Conservation (phyloP, 2,797 vertebrate species). For the Myotis pilosus region DNA sequence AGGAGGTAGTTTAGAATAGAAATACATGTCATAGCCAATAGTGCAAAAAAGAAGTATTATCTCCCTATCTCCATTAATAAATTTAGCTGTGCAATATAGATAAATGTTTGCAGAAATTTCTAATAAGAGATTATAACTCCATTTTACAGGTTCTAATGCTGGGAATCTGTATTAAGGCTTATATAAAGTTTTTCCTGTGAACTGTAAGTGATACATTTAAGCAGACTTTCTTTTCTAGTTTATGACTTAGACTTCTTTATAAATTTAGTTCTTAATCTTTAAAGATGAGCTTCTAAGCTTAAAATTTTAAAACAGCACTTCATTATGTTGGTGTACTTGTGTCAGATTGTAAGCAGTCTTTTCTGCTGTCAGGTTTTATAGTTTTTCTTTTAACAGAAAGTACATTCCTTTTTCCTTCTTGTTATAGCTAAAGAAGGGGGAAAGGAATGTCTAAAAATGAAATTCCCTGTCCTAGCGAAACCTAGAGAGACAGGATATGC, state of each 20-base stretch:
- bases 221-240: constrained; percentile 56
- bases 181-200: constrained; percentile 40
- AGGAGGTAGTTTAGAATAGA: constrained; percentile 71
- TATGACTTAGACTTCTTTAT: constrained; percentile 62
- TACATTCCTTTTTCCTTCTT: constrained; percentile 64
- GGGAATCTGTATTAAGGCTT: constrained; percentile 54
- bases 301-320: constrained; percentile 65
- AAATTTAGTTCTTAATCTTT: constrained; percentile 68
- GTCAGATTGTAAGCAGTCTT: constrained; percentile 46
- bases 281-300: constrained; percentile 70
- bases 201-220: constrained; percentile 44
- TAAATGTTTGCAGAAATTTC: constrained; percentile 60
- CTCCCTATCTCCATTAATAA: constrained; percentile 53
- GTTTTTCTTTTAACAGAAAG: constrained; percentile 66
- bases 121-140: constrained; percentile 58
- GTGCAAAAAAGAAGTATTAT: constrained; percentile 38
- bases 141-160: constrained; percentile 57
- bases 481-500: constrained; percentile 23
- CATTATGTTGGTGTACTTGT: constrained; percentile 71
- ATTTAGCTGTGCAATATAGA: constrained; percentile 76
- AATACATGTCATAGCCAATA: constrained; percentile 57
- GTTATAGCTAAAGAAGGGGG: constrained; percentile 63
- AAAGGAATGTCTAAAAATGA: constrained; percentile 57
- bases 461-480: constrained; percentile 24
- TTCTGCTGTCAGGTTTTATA: constrained; percentile 47